Evolutionary conservation across 2,797 vertebrate genomes (phyloP), one percentile per base, ranked within the genome.

Genomic region (Podarcis lilfordi): DNA sequence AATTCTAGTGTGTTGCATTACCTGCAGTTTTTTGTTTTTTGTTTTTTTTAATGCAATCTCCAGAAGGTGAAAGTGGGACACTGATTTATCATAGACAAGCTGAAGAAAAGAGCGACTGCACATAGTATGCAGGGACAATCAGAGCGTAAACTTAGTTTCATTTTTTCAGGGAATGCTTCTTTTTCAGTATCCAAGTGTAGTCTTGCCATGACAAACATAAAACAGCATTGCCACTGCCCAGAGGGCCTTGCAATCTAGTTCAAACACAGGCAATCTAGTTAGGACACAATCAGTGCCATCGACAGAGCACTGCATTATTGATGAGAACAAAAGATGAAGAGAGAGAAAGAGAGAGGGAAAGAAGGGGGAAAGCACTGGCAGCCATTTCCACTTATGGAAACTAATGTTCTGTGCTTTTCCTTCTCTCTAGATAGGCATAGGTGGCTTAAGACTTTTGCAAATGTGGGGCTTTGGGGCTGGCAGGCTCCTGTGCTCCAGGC

Each of bases 181-280:
- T 61, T 43, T 79, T 68, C 1, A 61, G 50, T 11, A 84, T 72
- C 35, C 35, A 79, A 72, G 66, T 29, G 27, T 8, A 72, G 17
- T 61, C 68, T 80, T 86, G 43, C 45, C 66, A 66, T 75, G 40
- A 80, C 29, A 21, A 77, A 76, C 19, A 27, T 68, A 76, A 76
- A 25, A 87, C 45, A 71, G 50, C n/a, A 0, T 76, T 55, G 32
- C 23, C 27, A 43, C 71, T 81, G 77, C 35, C 64, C 50, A 76
- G 86, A 76, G 29, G 45, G 23, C 35, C 45, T 76, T 90, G 90
- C 25, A 91, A 88, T 87, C 35, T 89, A 75, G 32, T 80, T 85
- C 71, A 89, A 69, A 69, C 59, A 77, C 13, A 91, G 27, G 23
- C 13, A 86, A 78, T 81, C 8, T 27, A 89, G 9, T 64, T 88